Conservation (phyloP, 2,888 invertebrate genomes). For the Sesia bembeciformis region DNA sequence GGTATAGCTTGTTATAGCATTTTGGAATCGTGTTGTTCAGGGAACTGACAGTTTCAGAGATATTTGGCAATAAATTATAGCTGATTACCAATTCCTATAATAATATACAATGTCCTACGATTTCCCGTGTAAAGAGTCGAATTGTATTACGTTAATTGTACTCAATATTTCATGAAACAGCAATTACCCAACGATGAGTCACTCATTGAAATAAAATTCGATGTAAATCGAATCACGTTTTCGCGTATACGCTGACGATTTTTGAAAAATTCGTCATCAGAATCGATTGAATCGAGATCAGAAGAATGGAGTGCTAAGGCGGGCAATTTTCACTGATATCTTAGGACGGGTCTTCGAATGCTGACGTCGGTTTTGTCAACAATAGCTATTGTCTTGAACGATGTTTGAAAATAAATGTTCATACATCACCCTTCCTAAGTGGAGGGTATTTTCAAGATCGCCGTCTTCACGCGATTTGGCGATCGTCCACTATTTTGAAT, state of each 20-base stretch:
- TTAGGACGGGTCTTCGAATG: conserved; percentile 26
- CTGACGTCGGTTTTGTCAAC: conserved; percentile 52
- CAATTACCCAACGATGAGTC: neutral
- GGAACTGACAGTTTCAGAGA: no score
- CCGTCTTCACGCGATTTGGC: neutral
- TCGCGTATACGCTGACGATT: neutral
- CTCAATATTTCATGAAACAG: neutral
- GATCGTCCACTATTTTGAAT: no score
- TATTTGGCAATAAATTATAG: no score
- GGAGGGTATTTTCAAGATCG: conserved; percentile 12
- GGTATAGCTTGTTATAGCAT: no score
- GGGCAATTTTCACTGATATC: conserved; percentile 34
- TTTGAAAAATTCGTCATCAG: conserved; percentile 15
- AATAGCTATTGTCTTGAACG: conserved; percentile 51
- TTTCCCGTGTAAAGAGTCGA: neutral
- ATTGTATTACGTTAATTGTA: neutral
- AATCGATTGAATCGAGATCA: conserved; percentile 33
- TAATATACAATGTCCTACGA: no score
- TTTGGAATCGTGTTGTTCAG: no score
- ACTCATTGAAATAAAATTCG: neutral
- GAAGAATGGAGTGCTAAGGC: conserved; percentile 36
- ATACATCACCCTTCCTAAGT: conserved; percentile 33
- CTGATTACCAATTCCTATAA: no score
- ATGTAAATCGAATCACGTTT: neutral
- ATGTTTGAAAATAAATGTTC: conserved; percentile 53